Evolutionary conservation across 2,888 invertebrate genomes (phyloP).

Genomic region (Eurytoma californica): DNA sequence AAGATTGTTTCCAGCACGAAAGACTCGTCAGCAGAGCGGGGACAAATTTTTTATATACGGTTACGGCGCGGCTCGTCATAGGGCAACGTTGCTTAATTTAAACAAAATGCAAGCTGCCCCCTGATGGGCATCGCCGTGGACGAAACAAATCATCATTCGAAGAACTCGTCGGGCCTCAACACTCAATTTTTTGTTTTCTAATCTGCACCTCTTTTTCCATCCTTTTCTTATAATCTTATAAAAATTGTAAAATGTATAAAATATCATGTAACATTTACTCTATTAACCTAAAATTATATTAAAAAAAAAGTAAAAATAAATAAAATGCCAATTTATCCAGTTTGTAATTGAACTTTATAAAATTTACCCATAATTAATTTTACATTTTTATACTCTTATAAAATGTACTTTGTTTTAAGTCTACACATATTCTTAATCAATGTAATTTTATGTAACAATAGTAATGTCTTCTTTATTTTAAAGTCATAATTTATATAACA

Average conservation of each 20-base stretch:
- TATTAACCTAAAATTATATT: no score
- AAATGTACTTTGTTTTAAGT: conserved; percentile 43
- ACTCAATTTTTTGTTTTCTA: no score
- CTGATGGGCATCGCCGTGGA: conserved; percentile 54
- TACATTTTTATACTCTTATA: conserved; percentile 51
- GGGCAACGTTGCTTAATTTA: conserved; percentile 55
- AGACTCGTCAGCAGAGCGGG: not conserved
- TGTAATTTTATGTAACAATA: conserved; percentile 55
- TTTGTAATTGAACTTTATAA: conserved; percentile 56
- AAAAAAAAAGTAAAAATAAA: conserved; percentile 51
- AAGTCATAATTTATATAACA: conserved; percentile 56
- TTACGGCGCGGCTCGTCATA: conserved; percentile 56
- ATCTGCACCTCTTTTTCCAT: no score
- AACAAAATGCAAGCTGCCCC: conserved; percentile 55
- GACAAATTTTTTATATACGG: conserved; percentile 18
- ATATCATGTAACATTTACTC: no score
- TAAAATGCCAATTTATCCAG: conserved; percentile 40
- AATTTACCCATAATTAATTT: conserved; percentile 54
- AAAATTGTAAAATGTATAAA: no score
- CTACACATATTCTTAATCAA: conserved; percentile 54
- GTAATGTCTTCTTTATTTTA: conserved; percentile 54
- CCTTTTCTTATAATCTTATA: not conserved
- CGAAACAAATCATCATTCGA: conserved; percentile 42
- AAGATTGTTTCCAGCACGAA: conserved; percentile 14
- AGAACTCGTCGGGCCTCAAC: not conserved